phyloP scores from a whole-genome alignment of 2,888 invertebrate genomes.

The Piscicola geometra region DNA sequence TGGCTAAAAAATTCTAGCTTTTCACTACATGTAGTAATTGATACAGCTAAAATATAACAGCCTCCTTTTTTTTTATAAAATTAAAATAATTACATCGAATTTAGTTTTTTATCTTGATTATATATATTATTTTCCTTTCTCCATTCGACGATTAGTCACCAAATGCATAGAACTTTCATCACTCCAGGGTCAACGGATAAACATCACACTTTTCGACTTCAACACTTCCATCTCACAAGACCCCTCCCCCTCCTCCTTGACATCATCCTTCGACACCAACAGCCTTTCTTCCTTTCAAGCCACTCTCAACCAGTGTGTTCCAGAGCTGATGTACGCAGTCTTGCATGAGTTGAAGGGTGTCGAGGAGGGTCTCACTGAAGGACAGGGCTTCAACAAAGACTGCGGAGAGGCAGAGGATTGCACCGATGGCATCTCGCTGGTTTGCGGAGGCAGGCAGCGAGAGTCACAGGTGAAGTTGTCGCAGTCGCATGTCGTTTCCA shows the following conservation, averaged over 20 bases:
- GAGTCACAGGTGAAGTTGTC: not conserved
- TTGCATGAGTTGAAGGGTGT: not conserved
- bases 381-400: not conserved
- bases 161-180: not conserved
- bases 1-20: too few relatives aligned
- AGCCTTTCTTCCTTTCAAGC: not conserved
- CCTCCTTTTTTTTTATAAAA: too few relatives aligned
- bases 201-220: not conserved
- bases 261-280: not conserved
- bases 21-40: too few relatives aligned
- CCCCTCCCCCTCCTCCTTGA: not conserved
- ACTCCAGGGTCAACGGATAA: not conserved
- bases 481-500: not conserved
- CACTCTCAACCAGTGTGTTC: not conserved
- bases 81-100: too few relatives aligned
- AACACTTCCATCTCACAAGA: not conserved
- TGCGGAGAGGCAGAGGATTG: not conserved
- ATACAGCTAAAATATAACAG: too few relatives aligned
- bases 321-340: not conserved
- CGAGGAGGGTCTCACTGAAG: not conserved
- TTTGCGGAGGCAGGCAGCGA: not conserved
- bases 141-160: too few relatives aligned
- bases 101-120: too few relatives aligned
- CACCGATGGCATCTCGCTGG: not conserved
- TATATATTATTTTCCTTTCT: too few relatives aligned